Conservation (phyloP, 2,797 vertebrate genomes). For the Naso thynnoides region DNA sequence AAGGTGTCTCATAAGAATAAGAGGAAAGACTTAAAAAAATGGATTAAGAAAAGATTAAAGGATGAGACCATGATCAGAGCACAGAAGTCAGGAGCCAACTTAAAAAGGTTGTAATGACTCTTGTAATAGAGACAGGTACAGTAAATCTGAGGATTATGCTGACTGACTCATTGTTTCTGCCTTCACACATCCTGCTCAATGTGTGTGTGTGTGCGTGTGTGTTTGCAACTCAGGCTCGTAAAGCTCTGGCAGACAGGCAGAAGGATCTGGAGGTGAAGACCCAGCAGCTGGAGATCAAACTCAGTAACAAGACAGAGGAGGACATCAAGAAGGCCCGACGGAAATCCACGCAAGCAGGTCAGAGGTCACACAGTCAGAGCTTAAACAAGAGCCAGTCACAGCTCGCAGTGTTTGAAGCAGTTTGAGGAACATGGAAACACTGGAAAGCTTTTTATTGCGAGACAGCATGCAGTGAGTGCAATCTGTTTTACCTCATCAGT, state of each 20-base stretch:
- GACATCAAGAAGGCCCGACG: constrained; percentile 97
- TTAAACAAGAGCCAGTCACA: neutral
- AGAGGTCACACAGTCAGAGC: constrained; percentile 54
- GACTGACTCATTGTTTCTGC: constrained; percentile 55
- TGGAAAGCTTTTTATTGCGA: too few relatives aligned
- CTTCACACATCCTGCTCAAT: constrained; percentile 1
- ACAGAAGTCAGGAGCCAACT: constrained; percentile 26
- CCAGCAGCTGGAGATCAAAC: constrained; percentile 96
- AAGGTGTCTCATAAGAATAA: constrained; percentile 4
- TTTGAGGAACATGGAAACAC: too few relatives aligned
- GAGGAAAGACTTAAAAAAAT: constrained; percentile 17
- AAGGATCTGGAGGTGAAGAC: constrained; percentile 98
- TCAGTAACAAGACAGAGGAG: constrained; percentile 98
- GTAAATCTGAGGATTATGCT: constrained; percentile 53
- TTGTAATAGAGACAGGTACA: constrained; percentile 40
- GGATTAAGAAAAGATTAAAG: constrained; percentile 56
- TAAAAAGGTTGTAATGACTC: constrained; percentile 54
- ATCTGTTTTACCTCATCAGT: too few relatives aligned
- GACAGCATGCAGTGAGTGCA: too few relatives aligned
- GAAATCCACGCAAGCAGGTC: constrained; percentile 98
- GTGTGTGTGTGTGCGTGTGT: constrained; percentile 30
- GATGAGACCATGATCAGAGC: constrained; percentile 33
- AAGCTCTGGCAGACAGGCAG: constrained; percentile 95
- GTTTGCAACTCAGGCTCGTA: constrained; percentile 87
- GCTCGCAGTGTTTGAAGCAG: neutral